These are phyloP conservation scores for Mustela lutreola DNA, from an alignment of 2,113 vertebrate species.

Conservation along the genomic window DNA sequence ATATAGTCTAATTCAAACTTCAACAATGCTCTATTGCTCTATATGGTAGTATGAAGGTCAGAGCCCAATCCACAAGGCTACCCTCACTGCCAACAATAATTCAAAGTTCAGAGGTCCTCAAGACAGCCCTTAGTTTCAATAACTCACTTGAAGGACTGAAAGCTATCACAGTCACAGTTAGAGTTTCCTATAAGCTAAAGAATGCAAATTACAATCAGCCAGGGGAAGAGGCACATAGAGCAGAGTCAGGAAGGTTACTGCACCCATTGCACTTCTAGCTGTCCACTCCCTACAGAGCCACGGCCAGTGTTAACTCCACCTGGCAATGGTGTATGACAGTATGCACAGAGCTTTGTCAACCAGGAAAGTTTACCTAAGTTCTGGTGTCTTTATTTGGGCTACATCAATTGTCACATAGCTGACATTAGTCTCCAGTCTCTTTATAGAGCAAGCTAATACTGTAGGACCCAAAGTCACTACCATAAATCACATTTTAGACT, in stretches of 20 bases:
- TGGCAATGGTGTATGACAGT: neutral
- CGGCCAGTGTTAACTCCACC: neutral
- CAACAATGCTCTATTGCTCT: neutral
- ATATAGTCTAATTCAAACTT: neutral
- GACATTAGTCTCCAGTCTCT: neutral
- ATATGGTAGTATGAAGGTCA: neutral
- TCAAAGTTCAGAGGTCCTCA: neutral
- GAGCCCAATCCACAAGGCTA: neutral
- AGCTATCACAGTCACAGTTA: neutral
- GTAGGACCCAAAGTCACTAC: too few species aligned
- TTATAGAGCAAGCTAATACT: neutral
- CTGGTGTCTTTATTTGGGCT: neutral
- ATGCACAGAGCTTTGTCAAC: neutral
- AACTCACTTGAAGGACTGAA: neutral
- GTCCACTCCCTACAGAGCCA: neutral
- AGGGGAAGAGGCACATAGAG: rapidly evolving
- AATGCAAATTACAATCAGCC: neutral
- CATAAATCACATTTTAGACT: neutral
- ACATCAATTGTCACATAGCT: neutral
- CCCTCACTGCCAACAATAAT: neutral
- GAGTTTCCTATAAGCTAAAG: neutral
- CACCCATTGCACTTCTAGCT: neutral
- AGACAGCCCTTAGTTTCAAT: neutral
- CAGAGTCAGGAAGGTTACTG: neutral
- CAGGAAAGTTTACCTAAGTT: neutral